Conservation (phyloP, 2,888 invertebrate species). For the Thymelicus sylvestris region DNA sequence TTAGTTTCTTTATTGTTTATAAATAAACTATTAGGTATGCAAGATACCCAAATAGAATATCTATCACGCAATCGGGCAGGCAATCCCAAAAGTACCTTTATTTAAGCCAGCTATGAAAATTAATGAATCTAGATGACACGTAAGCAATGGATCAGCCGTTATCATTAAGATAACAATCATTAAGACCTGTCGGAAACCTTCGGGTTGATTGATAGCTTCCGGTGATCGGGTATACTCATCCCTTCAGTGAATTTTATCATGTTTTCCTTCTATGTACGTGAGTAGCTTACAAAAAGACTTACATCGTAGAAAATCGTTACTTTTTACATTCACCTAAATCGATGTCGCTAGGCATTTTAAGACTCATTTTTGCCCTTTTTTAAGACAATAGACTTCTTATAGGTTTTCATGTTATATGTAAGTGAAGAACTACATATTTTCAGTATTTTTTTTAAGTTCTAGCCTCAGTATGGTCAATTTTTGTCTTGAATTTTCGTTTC, state of each 20-base stretch:
- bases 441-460: too few relatives aligned
- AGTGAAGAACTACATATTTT: too few relatives aligned
- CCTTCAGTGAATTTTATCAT: conserved; percentile 6
- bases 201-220: conserved; percentile 7
- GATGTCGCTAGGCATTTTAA: too few relatives aligned
- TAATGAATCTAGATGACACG: conserved; percentile 7
- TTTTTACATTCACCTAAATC: neutral
- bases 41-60: too few relatives aligned
- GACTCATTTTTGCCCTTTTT: too few relatives aligned
- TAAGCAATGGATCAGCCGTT: neutral
- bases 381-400: too few relatives aligned
- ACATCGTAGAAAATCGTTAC: neutral
- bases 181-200: conserved; percentile 3
- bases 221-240: neutral
- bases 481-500: too few relatives aligned
- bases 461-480: too few relatives aligned
- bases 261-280: conserved; percentile 5
- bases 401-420: too few relatives aligned
- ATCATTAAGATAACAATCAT: conserved; percentile 15
- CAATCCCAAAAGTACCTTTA: neutral
- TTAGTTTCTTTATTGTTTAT: too few relatives aligned
- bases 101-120: neutral
- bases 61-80: neutral
- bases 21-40: too few relatives aligned
- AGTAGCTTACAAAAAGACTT: neutral